Percentiles rank a stretch among this genome's conserved stretches.
These are phyloP conservation scores for Stylophora pistillata DNA, from an alignment of 64 coral and sea anemone species.

Conservation along the genomic window DNA sequence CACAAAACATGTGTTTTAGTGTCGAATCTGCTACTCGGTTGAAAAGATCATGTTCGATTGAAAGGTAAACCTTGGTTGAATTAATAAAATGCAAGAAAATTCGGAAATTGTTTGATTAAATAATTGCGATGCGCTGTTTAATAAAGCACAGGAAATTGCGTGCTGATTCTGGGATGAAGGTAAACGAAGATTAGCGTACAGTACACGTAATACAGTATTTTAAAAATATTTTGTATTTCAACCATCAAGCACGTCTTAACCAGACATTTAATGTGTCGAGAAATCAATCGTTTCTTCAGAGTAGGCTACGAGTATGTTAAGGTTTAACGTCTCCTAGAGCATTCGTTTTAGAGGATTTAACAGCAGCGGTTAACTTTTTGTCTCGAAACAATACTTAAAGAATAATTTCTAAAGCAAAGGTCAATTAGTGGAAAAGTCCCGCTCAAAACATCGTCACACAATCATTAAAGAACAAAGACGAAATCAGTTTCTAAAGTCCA, in stretches of 20 bases:
- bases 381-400: neutral
- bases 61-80: neutral
- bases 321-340: neutral
- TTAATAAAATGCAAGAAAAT: neutral
- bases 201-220: too few species aligned
- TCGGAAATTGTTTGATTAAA: neutral
- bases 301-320: neutral
- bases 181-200: neutral
- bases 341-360: neutral
- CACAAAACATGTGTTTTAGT: too few species aligned
- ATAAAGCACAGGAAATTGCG: neutral
- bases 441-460: constrained; percentile 23
- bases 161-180: neutral
- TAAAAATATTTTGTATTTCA: too few species aligned
- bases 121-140: neutral
- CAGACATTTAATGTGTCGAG: too few species aligned
- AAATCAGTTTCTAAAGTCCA: constrained; percentile 7
- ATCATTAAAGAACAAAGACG: constrained; percentile 3
- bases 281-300: neutral
- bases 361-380: neutral
- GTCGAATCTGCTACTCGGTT: neutral
- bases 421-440: constrained; percentile 9
- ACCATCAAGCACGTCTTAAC: too few species aligned
- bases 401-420: constrained; percentile 27
- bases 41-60: neutral